Evolutionary conservation across 2,797 vertebrate species (phyloP).

Genomic region (Paramormyrops hopkinsi): DNA sequence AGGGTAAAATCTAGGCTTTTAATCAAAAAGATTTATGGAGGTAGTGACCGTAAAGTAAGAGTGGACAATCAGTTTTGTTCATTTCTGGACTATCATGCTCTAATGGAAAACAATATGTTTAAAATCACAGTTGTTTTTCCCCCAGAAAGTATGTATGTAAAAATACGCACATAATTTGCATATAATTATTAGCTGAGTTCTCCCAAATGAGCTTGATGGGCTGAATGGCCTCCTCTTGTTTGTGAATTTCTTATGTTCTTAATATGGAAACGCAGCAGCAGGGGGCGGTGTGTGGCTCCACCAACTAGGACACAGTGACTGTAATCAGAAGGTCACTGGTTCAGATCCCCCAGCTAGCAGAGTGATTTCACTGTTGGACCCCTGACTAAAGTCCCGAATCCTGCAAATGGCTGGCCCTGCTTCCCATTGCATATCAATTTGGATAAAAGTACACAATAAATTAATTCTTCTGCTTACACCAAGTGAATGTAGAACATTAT

Average conservation of each 20-base stretch:
- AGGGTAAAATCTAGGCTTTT: constrained; percentile 30
- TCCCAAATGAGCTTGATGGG: neutral
- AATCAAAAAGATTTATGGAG: constrained; percentile 25
- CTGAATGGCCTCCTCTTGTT: neutral
- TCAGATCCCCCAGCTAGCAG: neutral
- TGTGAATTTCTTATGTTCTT: neutral
- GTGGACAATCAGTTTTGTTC: neutral
- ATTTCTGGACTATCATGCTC: neutral
- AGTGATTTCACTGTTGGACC: neutral
- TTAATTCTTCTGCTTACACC: neutral
- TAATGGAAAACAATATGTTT: neutral
- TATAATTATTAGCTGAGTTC: neutral
- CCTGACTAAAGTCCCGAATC: neutral
- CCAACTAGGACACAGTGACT: neutral
- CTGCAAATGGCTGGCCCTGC: neutral
- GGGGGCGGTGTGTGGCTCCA: neutral
- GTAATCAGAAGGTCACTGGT: neutral
- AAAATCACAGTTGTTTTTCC: neutral
- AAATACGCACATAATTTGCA: neutral
- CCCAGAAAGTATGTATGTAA: neutral
- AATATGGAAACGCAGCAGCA: neutral
- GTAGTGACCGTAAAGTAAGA: constrained; percentile 17
- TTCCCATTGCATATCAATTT: neutral
- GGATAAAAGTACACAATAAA: neutral
- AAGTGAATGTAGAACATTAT: neutral